Percentiles rank a stretch among this genome's conserved stretches.
Conservation (phyloP, 2,888 invertebrate species). For the Phanerotoma sp. region DNA sequence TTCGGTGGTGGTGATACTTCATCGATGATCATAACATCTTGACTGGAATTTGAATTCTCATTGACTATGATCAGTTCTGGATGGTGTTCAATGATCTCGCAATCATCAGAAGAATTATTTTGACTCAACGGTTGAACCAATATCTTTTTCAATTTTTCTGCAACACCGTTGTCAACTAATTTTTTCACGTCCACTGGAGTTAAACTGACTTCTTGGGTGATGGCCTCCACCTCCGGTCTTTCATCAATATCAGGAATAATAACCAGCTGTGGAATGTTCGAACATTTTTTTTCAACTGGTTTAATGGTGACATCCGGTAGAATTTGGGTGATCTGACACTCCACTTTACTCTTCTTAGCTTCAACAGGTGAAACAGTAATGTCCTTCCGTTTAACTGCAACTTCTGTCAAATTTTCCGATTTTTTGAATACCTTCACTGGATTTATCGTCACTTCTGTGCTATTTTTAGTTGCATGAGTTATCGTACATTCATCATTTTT, state of each 20-base stretch:
- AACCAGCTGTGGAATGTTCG: no score
- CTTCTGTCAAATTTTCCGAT: no score
- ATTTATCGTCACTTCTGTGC: no score
- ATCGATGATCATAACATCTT: constrained; percentile 56
- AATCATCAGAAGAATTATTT: constrained; percentile 40
- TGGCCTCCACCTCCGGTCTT: no score
- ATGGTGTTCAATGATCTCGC: constrained; percentile 53
- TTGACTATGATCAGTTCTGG: constrained; percentile 55
- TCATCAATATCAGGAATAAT: no score
- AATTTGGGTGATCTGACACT: no score
- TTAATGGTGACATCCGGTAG: no score
- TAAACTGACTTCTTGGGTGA: constrained; percentile 54
- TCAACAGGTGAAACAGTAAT: no score
- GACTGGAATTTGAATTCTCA: constrained; percentile 55
- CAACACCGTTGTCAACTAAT: constrained; percentile 36
- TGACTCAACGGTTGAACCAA: constrained; percentile 36
- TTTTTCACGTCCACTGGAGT: constrained; percentile 45
- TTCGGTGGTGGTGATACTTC: constrained; percentile 47
- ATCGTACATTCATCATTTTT: constrained; percentile 28
- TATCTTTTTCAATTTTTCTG: constrained; percentile 47
- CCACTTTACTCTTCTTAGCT: no score
- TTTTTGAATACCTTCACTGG: no score
- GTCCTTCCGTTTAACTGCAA: no score
- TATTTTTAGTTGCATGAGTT: constrained; percentile 18
- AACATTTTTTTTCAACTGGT: no score